Percentiles rank a stretch among this genome's conserved stretches.
Evolutionary conservation across 2,888 invertebrate species (phyloP).

Genomic region (Phortica magna): DNA sequence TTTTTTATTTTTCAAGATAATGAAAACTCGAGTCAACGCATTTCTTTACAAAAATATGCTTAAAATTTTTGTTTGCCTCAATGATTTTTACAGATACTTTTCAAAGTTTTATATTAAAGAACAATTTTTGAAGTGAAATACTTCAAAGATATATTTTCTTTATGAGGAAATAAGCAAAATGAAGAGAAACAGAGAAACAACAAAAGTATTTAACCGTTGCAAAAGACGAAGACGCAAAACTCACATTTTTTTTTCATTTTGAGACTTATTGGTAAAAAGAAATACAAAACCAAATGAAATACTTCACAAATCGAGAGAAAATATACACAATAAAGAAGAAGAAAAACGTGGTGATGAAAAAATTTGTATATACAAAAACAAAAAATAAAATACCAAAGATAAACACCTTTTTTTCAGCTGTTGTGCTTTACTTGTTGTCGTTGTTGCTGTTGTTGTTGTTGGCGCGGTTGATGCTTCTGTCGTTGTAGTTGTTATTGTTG

Average conservation of each 20-base stretch:
- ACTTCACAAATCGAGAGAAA: conserved; percentile 38
- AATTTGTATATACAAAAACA: conserved; percentile 9
- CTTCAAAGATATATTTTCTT: neutral
- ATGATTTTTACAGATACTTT: too few relatives aligned
- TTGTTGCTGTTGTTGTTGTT: conserved; percentile 40
- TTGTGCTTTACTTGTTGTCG: conserved; percentile 32
- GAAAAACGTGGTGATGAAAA: conserved; percentile 37
- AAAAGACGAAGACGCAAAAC: neutral
- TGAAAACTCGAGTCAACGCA: neutral
- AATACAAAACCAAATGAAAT: conserved; percentile 22
- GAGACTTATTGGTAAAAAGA: neutral
- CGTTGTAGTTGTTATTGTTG: conserved; percentile 35
- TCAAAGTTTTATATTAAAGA: too few relatives aligned
- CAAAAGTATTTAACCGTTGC: neutral
- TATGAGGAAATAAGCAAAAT: neutral
- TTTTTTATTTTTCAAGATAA: neutral
- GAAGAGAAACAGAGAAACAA: neutral
- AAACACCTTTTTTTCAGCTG: conserved; percentile 54
- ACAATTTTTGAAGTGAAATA: neutral
- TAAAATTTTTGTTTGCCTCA: too few relatives aligned
- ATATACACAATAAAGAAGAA: conserved; percentile 15
- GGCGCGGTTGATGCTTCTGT: conserved; percentile 42
- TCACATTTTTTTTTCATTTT: neutral
- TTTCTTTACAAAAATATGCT: too few relatives aligned
- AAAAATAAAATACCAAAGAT: conserved; percentile 36